These are phyloP conservation scores for Orchesella cincta DNA, from an alignment of 1,140 invertebrate genomes.

Conservation along the genomic window DNA sequence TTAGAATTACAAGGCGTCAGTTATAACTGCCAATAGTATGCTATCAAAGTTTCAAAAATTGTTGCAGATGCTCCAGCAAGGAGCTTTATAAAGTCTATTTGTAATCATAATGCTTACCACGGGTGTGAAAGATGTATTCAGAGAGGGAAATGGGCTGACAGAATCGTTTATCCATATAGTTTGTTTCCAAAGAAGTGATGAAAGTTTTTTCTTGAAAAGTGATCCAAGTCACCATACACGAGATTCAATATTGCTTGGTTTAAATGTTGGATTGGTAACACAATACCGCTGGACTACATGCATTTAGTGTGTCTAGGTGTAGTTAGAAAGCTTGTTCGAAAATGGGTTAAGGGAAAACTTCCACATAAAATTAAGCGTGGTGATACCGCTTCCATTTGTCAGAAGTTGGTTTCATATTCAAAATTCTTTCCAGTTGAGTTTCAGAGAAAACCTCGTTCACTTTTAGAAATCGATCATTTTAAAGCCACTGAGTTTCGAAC, in stretches of 20 bases:
- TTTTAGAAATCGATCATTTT: slow-evolving; percentile 31
- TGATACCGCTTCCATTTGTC: slow-evolving; percentile 4
- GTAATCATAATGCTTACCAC: not conserved
- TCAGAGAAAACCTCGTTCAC: slow-evolving; percentile 31
- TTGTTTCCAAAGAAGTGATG: slow-evolving; percentile 49
- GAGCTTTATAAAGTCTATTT: not conserved
- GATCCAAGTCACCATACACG: slow-evolving; percentile 25
- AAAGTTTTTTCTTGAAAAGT: slow-evolving; percentile 44
- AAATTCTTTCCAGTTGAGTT: slow-evolving; percentile 36
- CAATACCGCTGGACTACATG: slow-evolving; percentile 49
- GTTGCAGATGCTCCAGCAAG: not conserved
- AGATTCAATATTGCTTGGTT: slow-evolving; percentile 23
- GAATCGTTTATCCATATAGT: slow-evolving; percentile 28
- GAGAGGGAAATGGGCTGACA: not conserved
- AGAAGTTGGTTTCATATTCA: not conserved
- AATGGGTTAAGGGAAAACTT: slow-evolving; percentile 18
- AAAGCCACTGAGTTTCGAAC: slow-evolving; percentile 35
- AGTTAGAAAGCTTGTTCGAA: slow-evolving; percentile 37
- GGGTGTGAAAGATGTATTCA: not conserved
- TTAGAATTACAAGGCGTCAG: not conserved
- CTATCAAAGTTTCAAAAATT: too few species aligned
- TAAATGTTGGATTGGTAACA: slow-evolving; percentile 38
- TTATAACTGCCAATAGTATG: too few species aligned
- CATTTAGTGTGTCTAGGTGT: slow-evolving; percentile 44
- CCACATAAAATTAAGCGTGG: not conserved